Percentiles rank a stretch among this genome's conserved stretches.
Evolutionary conservation across 2,888 invertebrate genomes (phyloP).

Genomic region (Drosophila formosana): DNA sequence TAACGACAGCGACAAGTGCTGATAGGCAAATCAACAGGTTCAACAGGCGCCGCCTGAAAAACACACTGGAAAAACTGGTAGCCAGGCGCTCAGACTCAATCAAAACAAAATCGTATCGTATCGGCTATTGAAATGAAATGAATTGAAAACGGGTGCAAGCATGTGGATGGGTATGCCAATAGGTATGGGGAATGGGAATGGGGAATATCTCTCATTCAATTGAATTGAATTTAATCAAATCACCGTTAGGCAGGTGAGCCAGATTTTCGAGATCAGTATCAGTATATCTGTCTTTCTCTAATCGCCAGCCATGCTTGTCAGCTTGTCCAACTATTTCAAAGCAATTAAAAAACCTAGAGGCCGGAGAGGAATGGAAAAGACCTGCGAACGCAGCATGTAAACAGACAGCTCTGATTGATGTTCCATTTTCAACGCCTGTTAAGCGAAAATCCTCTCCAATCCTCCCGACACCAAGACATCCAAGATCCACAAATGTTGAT

Average conservation of each 20-base stretch:
- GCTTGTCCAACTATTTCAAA: slow-evolving; percentile 65
- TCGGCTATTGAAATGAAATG: slow-evolving; percentile 35
- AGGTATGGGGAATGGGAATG: slow-evolving; percentile 7
- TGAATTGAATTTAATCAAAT: slow-evolving; percentile 69
- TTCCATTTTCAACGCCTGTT: slow-evolving; percentile 46
- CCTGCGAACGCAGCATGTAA: slow-evolving; percentile 18
- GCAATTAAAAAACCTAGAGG: slow-evolving; percentile 66
- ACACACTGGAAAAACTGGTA: slow-evolving; percentile 72
- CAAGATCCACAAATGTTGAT: slow-evolving; percentile 30
- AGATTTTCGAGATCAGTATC: slow-evolving; percentile 62
- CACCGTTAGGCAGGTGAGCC: slow-evolving; percentile 63
- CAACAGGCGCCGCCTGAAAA: slow-evolving; percentile 61
- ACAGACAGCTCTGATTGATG: slow-evolving; percentile 57
- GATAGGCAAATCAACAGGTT: slow-evolving; percentile 79
- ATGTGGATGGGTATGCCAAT: slow-evolving; percentile 3
- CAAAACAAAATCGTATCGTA: slow-evolving; percentile 60
- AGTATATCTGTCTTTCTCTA: slow-evolving; percentile 26
- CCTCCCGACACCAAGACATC: not conserved
- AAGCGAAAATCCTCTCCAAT: slow-evolving; percentile 50
- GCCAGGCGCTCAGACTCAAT: slow-evolving; percentile 59
- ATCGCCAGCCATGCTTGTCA: slow-evolving; percentile 48
- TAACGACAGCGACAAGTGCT: slow-evolving; percentile 53
- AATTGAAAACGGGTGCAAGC: slow-evolving; percentile 40
- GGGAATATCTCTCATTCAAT: slow-evolving; percentile 35
- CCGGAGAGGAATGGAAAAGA: slow-evolving; percentile 14